A percentile compares a stretch with the other conserved stretches of the same genome.
phyloP scores from a whole-genome alignment of 92 coral and sea anemone genomes.

The Parazoanthus darwini region DNA sequence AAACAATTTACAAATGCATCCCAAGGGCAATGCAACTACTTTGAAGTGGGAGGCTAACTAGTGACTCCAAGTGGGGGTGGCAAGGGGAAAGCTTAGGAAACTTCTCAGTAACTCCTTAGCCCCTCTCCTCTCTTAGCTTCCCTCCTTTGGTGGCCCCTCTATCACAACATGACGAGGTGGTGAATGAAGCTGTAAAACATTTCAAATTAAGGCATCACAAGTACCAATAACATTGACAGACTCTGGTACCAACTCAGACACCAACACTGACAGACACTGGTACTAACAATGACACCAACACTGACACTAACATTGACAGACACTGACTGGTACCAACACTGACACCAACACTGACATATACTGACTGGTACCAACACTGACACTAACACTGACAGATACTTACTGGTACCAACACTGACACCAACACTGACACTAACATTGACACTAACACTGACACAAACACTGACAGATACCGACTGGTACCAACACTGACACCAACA shows the following conservation, averaged over 20 bases:
- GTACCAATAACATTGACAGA: not conserved
- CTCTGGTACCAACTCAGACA: not conserved
- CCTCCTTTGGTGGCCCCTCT: too few relatives aligned
- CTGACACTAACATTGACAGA: not conserved
- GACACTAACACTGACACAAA: not conserved
- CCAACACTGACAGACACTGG: not conserved
- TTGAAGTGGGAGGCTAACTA: too few relatives aligned
- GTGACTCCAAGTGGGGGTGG: not conserved
- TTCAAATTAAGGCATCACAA: too few relatives aligned
- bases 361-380: not conserved
- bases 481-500: not conserved
- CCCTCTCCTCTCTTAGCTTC: too few relatives aligned
- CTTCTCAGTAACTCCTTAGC: too few relatives aligned
- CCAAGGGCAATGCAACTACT: too few relatives aligned
- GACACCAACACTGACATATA: not conserved
- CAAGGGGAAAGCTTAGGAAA: too few relatives aligned
- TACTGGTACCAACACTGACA: not conserved
- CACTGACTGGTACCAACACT: not conserved
- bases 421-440: not conserved
- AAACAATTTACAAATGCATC: too few relatives aligned
- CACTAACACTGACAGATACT: not conserved
- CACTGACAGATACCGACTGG: not conserved
- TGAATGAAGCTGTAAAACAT: too few relatives aligned
- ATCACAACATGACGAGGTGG: too few relatives aligned
- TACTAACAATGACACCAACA: not conserved